phyloP scores from a whole-genome alignment of 2,888 invertebrate species.

The Diogma glabrata region DNA sequence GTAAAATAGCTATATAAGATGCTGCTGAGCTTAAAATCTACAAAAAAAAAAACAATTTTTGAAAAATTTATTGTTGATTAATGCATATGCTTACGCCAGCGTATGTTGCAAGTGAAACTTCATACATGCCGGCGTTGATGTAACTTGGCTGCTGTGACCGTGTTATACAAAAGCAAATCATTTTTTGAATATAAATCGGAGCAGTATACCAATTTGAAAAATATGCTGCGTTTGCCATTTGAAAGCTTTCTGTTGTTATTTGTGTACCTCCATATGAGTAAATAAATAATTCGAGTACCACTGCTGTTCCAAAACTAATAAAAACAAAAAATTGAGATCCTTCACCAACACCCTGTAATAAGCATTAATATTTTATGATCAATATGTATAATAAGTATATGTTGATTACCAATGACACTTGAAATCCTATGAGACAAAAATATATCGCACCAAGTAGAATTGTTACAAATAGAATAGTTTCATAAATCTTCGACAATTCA shows the following conservation, averaged over 20 bases:
- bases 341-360: conserved; percentile 7
- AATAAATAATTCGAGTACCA: conserved; percentile 11
- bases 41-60: no score
- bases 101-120: conserved; percentile 1
- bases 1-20: no score
- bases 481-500: conserved; percentile 4
- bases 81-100: neutral
- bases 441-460: conserved; percentile 9
- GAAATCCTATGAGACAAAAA: conserved; percentile 12
- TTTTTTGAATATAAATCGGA: neutral
- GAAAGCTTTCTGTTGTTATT: neutral
- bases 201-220: neutral
- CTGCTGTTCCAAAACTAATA: neutral
- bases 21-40: no score
- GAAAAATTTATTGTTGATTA: no score
- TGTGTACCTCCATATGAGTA: conserved; percentile 12
- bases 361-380: no score
- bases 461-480: conserved; percentile 4
- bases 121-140: neutral
- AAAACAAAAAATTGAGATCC: no score
- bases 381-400: no score
- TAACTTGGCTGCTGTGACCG: neutral
- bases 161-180: neutral
- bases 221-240: neutral
- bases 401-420: conserved; percentile 8